Base-by-base conservation (phyloP, 2,888 invertebrate genomes). In the Stictocephala bisonia region DNA sequence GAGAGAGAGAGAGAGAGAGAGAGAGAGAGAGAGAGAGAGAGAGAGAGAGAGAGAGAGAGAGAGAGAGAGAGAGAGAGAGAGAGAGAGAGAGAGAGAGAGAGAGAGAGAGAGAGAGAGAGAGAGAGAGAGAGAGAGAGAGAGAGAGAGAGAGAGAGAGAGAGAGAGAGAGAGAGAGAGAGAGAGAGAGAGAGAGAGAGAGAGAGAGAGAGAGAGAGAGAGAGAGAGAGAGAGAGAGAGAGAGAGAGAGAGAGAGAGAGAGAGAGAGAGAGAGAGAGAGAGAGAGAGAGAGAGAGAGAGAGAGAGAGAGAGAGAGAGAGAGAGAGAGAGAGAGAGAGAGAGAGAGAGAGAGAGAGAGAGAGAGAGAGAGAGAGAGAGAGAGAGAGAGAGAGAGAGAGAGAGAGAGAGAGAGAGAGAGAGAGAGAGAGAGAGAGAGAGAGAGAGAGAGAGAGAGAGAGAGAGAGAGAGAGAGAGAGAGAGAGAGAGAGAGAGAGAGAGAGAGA, bases 111-210 rank as follows among this genome's bases (percentile, higher is more conserved):
- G n/a, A n/a, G n/a, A n/a, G n/a, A n/a, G n/a, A n/a, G n/a, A n/a
- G n/a, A n/a, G n/a, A n/a, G n/a, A n/a, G n/a, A n/a, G n/a, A n/a
- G n/a, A n/a, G 35, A 35, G 35, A 35, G 35, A 35, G 35, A 35
- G 41, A 70, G 70, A 44, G 56, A 58, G 26, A 50, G 35, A 35
- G 35, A 35, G 35, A 35, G 35, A 35, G 35, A 35, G 35, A 35
- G 35, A 35, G 35, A 35, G 35, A 35, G 35, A 35, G 35, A 35
- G 35, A 35, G 35, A 35, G 35, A 35, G 35, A 35, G 35, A 35
- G 35, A 35, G 35, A 35, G 35, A 35, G 35, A 35, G 35, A 35
- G 35, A 35, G 35, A 35, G 35, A 35, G 35, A 35, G 35, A 35
- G 35, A 35, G 35, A 35, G 35, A 35, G 35, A 35, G 35, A 35